Conservation (phyloP, 2,888 invertebrate species). For the Deilephila porcellus region DNA sequence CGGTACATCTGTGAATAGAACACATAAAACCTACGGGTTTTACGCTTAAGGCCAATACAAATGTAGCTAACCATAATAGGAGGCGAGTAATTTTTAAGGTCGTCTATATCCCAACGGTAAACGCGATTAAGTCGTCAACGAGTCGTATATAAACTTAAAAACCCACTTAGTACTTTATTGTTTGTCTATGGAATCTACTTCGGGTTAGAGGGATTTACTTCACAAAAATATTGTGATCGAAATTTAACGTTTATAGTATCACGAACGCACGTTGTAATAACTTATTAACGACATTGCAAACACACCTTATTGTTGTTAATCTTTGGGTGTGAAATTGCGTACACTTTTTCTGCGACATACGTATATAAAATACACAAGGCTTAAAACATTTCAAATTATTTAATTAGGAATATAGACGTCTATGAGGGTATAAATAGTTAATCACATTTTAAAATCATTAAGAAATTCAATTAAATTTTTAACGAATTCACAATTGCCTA, state of each 20-base stretch:
- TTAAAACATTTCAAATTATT: too few species aligned
- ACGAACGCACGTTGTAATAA: background rate
- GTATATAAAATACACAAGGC: too few species aligned
- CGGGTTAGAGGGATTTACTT: slow-evolving; percentile 5
- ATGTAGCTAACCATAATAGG: slow-evolving; percentile 39
- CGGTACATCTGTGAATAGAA: slow-evolving; percentile 46
- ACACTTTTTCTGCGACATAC: too few species aligned
- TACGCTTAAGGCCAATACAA: slow-evolving; percentile 44
- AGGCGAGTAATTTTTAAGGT: slow-evolving; percentile 37
- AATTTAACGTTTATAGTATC: background rate
- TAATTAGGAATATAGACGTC: too few species aligned
- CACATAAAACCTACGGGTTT: slow-evolving; percentile 48
- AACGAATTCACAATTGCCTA: too few species aligned
- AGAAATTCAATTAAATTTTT: too few species aligned
- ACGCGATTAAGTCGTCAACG: slow-evolving; percentile 37
- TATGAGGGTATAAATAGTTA: too few species aligned
- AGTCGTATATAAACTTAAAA: slow-evolving; percentile 12
- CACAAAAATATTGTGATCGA: slow-evolving; percentile 2
- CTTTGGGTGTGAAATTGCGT: too few species aligned
- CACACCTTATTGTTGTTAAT: too few species aligned
- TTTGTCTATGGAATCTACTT: slow-evolving; percentile 15
- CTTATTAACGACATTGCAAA: too few species aligned
- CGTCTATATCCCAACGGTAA: slow-evolving; percentile 41
- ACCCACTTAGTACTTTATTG: slow-evolving; percentile 17
- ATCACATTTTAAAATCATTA: too few species aligned